Evolutionary conservation across 2,113 vertebrate genomes (phyloP).

Genomic region (Ochotona curzoniae): DNA sequence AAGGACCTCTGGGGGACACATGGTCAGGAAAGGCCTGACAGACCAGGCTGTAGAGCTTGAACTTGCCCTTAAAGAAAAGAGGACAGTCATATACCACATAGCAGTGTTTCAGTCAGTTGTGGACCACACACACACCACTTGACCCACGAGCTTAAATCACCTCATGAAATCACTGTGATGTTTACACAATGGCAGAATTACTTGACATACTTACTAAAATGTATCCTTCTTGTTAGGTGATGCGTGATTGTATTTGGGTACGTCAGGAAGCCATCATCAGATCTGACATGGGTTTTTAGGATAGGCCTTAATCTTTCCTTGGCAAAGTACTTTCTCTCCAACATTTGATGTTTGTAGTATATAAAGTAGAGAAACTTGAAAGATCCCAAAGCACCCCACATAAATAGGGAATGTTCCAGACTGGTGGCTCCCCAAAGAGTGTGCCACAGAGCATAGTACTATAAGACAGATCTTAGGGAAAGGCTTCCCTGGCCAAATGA

Average conservation of each 20-base stretch:
- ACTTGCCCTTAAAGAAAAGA: neutral
- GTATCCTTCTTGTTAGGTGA: too few species aligned
- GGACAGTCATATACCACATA: too few species aligned
- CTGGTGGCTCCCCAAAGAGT: neutral
- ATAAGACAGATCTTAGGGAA: neutral
- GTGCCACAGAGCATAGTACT: neutral
- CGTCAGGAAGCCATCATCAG: neutral
- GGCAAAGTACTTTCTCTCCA: neutral
- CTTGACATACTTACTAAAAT: too few species aligned
- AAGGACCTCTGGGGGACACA: fast-evolving
- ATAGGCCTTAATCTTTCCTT: neutral
- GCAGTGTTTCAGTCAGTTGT: too few species aligned
- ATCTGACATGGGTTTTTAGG: neutral
- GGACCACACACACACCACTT: too few species aligned
- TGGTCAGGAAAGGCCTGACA: neutral
- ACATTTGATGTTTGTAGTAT: neutral
- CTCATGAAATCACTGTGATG: too few species aligned
- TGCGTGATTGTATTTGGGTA: too few species aligned
- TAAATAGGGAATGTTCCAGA: neutral
- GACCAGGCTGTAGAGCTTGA: neutral
- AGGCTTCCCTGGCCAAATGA: neutral
- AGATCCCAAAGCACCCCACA: neutral
- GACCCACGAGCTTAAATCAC: too few species aligned
- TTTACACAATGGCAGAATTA: too few species aligned
- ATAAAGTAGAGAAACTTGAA: neutral